Evolutionary conservation across 2,888 invertebrate genomes (phyloP), one percentile per base, ranked within the genome.

Genomic region (Dicyrtoma fusca): DNA sequence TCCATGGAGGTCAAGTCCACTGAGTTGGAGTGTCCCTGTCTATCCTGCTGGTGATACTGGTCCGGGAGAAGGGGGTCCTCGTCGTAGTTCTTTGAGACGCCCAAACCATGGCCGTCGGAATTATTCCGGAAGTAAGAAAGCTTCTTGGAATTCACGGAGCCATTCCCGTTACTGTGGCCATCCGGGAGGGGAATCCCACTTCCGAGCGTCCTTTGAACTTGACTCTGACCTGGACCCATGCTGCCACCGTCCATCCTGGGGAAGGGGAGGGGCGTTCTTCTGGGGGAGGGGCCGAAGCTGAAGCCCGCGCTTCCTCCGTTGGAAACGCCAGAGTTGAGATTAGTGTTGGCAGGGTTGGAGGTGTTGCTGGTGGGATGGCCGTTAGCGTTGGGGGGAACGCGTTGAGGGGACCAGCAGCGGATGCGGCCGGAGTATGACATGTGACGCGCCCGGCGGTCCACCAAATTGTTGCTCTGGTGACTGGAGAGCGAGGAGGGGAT

Each of bases 401-500:
- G 55, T 65, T 72, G 74, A 14, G 79, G 79, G 13, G 77, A 77
- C 78, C 79, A 78, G 45, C 78, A 75, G 21, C 76, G 74, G 10
- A 80, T 78, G 25, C 79, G 63, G 14, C 80, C 80, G 1, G 77
- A 76, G 65, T 78, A 78, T 1, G 78, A 79, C 78, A 80, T 78
- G 74, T 80, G 80, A 61, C 78, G 74, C 26, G 72, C 73, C 0
- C 77, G 69, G 0, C 73, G 75, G 64, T 77, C 77, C 6, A 47
- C 53, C 23, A 57, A 44, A 57, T 59, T 69, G 11, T 34, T 44
- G 14, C n/a, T 26, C 1, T n/a, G 13, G 19, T 26, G 23, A 64
- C 51, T 71, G 62, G 17, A 21, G 47, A 49, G 55, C n/a, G 53
- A 45, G 44, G 44, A 53, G 21, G 25, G 44, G 45, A 23, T 25